These are phyloP conservation scores for Siniperca scherzeri DNA, from an alignment of 2,797 vertebrate genomes.

Conservation along the genomic window DNA sequence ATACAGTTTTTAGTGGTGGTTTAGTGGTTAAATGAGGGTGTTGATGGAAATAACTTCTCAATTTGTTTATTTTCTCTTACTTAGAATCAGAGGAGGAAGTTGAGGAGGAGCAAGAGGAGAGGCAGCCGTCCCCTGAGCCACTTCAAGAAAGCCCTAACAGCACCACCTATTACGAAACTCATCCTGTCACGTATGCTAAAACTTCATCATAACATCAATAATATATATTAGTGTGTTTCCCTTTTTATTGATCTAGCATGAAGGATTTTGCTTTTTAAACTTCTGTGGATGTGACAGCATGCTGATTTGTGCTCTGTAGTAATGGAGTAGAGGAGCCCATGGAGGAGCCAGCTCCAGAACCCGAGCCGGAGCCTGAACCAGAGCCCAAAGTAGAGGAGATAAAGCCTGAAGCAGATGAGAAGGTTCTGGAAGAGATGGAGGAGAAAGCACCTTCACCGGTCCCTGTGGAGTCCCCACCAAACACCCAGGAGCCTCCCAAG, in stretches of 20 bases:
- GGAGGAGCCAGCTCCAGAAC: slow-evolving; percentile 92
- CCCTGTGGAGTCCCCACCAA: slow-evolving; percentile 91
- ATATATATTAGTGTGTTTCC: background rate
- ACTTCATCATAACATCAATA: background rate
- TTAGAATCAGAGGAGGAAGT: slow-evolving; percentile 97
- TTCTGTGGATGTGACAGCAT: background rate
- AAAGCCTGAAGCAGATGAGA: slow-evolving; percentile 91
- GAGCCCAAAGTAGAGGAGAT: slow-evolving; percentile 92
- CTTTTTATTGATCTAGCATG: background rate
- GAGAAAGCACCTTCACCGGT: slow-evolving; percentile 92
- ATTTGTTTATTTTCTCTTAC: background rate
- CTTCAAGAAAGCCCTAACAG: slow-evolving; percentile 92
- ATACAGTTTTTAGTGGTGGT: background rate
- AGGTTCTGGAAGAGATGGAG: slow-evolving; percentile 92
- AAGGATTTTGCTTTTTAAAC: background rate
- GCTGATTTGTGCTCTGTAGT: slow-evolving; percentile 75
- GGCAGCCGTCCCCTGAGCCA: slow-evolving; percentile 92
- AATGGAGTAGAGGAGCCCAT: slow-evolving; percentile 95
- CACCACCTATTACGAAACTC: slow-evolving; percentile 92
- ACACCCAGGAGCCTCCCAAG: slow-evolving; percentile 94
- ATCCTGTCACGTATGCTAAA: slow-evolving; percentile 90
- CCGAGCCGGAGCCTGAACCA: slow-evolving; percentile 91
- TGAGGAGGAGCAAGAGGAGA: slow-evolving; percentile 95
- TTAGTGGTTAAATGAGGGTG: background rate
- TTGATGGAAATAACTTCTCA: background rate